Base-by-base conservation (phyloP, 2,113 vertebrate species). In the Callopanchax toddi region DNA sequence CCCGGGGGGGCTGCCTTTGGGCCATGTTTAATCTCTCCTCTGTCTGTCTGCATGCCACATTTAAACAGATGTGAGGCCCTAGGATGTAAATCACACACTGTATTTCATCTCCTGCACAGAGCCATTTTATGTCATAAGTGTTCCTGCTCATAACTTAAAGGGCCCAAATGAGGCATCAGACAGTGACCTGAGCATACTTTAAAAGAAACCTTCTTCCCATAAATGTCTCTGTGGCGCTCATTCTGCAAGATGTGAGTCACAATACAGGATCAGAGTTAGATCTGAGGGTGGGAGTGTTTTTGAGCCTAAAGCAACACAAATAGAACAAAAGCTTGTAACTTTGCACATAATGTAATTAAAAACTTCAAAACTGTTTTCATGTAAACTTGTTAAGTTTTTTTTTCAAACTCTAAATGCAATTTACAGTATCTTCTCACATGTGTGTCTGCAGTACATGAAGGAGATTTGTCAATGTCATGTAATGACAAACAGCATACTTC, bases 1-100 rank as follows among this genome's bases (percentile, higher is more conserved):
- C 72, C 53, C 59, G 20, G 12, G 46, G 77, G 79, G 67, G 26
- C 29, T 46, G 59, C 60, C 67, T 55, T 16, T n/a, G 40, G 70
- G 76, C 71, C 75, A 16, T 64, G 59, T 83, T 82, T 76, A 66
- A 67, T 68, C 51, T 77, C 72, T 67, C 36, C 59, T 82, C 74
- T 76, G 50, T 84, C 83, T 61, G 45, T 57, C 57, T 74, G 71
- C 79, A 69, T 56, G 69, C 68, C 15, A 45, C 74, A 85, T 87
- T 90, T 86, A 83, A 89, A 83, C 90, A 91, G 86, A 91, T 88
- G 88, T 89, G 77, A 73, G 76, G 32, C 60, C 60, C 73, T 67
- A 17, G 8, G 42, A 77, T 71, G 67, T 89, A 86, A 90, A 91
- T 91, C 82, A 85, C 78, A 81, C 17, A 45, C 71, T 54, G 80